Evolutionary conservation across 2,113 vertebrate species (phyloP).

Genomic region (Mesembrinibis cayennensis): DNA sequence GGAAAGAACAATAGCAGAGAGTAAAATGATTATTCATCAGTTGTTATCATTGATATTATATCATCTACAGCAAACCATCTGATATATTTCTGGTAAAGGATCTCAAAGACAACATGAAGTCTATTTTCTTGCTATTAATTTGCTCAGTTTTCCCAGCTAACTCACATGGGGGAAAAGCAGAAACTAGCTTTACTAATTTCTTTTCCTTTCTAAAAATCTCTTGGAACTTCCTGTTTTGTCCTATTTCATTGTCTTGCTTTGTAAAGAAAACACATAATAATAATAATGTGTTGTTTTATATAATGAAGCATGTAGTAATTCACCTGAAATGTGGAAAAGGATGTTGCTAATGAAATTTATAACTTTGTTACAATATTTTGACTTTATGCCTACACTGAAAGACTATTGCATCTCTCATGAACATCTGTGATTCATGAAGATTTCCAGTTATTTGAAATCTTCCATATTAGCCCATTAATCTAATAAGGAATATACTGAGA

Average conservation of each 20-base stretch:
- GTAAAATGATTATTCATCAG: not conserved
- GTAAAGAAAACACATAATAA: not conserved
- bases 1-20: not conserved
- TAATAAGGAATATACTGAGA: no score
- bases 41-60: not conserved
- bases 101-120: not conserved
- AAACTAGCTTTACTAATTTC: not conserved
- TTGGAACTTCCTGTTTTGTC: not conserved
- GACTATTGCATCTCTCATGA: not conserved
- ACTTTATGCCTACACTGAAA: not conserved
- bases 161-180: not conserved
- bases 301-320: not conserved
- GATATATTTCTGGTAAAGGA: not conserved
- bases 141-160: not conserved
- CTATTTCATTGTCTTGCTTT: not conserved
- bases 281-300: not conserved
- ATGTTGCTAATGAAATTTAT: not conserved
- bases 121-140: not conserved
- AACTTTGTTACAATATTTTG: not conserved
- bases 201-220: not conserved
- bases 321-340: not conserved
- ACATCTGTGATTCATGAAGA: not conserved
- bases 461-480: no score
- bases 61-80: not conserved
- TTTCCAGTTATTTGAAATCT: not conserved